Base-by-base conservation (phyloP, 2,888 invertebrate genomes). In the Sycophila texana region DNA sequence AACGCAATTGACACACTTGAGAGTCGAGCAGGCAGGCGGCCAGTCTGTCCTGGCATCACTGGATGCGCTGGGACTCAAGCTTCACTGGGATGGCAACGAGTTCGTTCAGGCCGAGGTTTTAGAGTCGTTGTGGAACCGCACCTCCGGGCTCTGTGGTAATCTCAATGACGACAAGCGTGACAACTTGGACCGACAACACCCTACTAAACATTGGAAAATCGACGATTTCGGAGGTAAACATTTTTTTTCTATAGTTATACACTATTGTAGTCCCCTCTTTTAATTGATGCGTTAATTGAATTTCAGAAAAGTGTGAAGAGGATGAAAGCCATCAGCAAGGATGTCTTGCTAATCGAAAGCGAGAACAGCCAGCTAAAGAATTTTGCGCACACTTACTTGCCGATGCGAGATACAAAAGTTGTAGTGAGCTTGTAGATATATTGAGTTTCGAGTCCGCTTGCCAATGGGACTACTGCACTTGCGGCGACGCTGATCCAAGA, bases 111-210 rank as follows among this genome's bases (percentile, higher is more conserved):
- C 96, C 0, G 94, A 94, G 87, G 94, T 94, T 0, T 18, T 93
- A 1, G 93, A 94, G 30, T 92, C 92, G 2, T 89, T 96, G 53
- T 96, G 96, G 95, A 95, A 95, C 86, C 93, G 94, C 85, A 95
- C 96, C 0, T 94, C 94, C 81, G 98, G 97, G 74, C 91, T 98
- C 0, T 98, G 98, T 87, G 97, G 98, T 0, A 92, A 92, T 0
- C 90, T 96, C 83, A 95, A 97, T 88, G 95, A 95, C 0, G 95
- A 95, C 0, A 92, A 94, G 84, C 90, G 91, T 5, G 90, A 90
- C 10, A 95, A 96, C 86, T 7, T 30, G 30, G 10, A 39, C 39
- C 39, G 7, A 0, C 39, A 39, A 0, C 39, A 7, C 1, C 10
- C 39, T 10, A 10, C 10, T 39, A 39, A 39, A 1, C 97, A 97